These are phyloP conservation scores for Bradysia coprophila DNA, from an alignment of 1,140 invertebrate species.

Conservation along the genomic window DNA sequence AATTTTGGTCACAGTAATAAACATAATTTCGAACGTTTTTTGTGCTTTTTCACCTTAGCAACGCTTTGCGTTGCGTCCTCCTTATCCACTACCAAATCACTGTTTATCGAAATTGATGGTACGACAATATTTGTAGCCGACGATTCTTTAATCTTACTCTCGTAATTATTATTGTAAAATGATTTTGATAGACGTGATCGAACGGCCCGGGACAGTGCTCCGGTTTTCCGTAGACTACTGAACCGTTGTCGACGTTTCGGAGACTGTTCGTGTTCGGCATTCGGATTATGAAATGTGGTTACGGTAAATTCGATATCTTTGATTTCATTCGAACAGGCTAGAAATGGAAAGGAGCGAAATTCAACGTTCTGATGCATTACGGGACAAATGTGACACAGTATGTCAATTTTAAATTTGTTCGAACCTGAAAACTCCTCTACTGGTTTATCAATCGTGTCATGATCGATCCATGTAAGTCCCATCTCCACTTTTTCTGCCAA, in stretches of 20 bases:
- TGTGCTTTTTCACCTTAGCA: slow-evolving; percentile 13
- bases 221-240: slow-evolving; percentile 21
- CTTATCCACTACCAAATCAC: slow-evolving; percentile 2
- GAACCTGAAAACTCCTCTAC: slow-evolving; percentile 63
- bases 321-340: slow-evolving; percentile 42
- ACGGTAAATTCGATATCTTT: slow-evolving; percentile 74
- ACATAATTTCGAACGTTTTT: slow-evolving; percentile 23
- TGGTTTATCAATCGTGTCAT: slow-evolving; percentile 76
- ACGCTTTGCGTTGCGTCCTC: not conserved
- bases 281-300: slow-evolving; percentile 52
- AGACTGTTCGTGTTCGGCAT: slow-evolving; percentile 22
- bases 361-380: not conserved
- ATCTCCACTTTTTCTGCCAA: slow-evolving; percentile 82
- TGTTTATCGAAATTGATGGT: slow-evolving; percentile 15
- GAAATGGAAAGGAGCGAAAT: slow-evolving; percentile 8
- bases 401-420: not conserved
- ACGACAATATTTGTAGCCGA: slow-evolving; percentile 8
- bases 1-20: slow-evolving; percentile 18
- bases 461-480: slow-evolving; percentile 85
- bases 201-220: slow-evolving; percentile 19
- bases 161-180: slow-evolving; percentile 10
- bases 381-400: not conserved
- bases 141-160: slow-evolving; percentile 1
- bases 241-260: slow-evolving; percentile 17
- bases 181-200: slow-evolving; percentile 21